Base-by-base conservation (phyloP, 2,888 invertebrate species). In the Abrostola tripartita region DNA sequence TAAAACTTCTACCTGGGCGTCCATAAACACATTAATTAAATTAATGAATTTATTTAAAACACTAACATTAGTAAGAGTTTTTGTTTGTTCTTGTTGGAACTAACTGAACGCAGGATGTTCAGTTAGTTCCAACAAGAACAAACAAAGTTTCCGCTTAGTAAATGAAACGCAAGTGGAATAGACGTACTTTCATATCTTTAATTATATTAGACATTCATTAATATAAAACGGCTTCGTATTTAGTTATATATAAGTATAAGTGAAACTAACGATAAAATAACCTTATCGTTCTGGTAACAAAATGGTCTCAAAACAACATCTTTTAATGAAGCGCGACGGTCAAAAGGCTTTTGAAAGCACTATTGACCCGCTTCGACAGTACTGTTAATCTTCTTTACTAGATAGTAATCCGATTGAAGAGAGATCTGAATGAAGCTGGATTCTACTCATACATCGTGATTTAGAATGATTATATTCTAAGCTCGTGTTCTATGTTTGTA, bases 11-110 rank as follows among this genome's bases (percentile, higher is more conserved):
- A 52, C 74, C 63, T 68, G 61, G 35, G 14, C 66, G 53, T 74
- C 74, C 65, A 68, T 72, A 68, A 69, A 77, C 72, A 68, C 67
- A 68, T 61, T 65, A 64, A 79, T 79, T 74, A 56, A 64, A 65
- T 71, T 65, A 74, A 49, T 53, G 58, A 52, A 52, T 63, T 58
- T 52, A 62, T 58, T 63, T 40, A 44, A 66, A 70, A 78, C 51
- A 68, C 60, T 49, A 53, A 67, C 59, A 65, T 62, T 55, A 59
- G 40, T 36, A 41, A 53, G 47, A 52, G 52, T n/a, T n/a, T n/a
- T n/a, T n/a, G n/a, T n/a, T n/a, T n/a, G n/a, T n/a, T n/a, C n/a
- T n/a, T n/a, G n/a, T n/a, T n/a, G n/a, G n/a, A n/a, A n/a, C n/a
- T n/a, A n/a, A n/a, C n/a, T n/a, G n/a, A n/a, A n/a, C n/a, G n/a